Percentiles rank a stretch among this genome's conserved stretches.
These are phyloP conservation scores for Drosophila eugracilis DNA, from an alignment of 1,140 invertebrate genomes.

Conservation along the genomic window DNA sequence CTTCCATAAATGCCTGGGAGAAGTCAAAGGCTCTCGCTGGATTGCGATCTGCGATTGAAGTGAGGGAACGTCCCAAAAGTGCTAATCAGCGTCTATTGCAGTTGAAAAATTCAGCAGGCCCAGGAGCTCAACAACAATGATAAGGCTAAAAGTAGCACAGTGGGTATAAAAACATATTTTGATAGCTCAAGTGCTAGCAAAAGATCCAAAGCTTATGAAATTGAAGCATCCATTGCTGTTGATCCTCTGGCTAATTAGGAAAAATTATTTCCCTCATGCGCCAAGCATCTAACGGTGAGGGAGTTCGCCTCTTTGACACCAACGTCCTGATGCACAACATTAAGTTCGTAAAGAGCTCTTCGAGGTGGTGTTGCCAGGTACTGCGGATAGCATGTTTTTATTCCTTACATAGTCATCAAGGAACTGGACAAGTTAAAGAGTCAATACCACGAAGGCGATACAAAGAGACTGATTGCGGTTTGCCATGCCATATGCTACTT, in stretches of 20 bases:
- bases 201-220: conserved; percentile 37
- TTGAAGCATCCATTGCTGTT: conserved; percentile 49
- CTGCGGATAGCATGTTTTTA: conserved; percentile 36
- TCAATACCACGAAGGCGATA: background rate
- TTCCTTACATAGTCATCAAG: conserved; percentile 56
- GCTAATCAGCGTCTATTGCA: conserved; percentile 51
- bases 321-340: conserved; percentile 51
- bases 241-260: too few relatives aligned
- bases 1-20: conserved; percentile 37
- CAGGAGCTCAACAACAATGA: conserved; percentile 26
- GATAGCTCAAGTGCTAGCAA: background rate
- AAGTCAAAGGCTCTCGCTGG: conserved; percentile 63
- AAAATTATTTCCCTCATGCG: too few relatives aligned
- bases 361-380: conserved; percentile 15
- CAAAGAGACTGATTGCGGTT: conserved; percentile 37
- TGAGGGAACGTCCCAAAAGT: conserved; percentile 16
- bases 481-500: conserved; percentile 76
- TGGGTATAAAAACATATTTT: background rate
- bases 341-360: conserved; percentile 23
- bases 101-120: conserved; percentile 20
- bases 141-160: background rate
- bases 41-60: conserved; percentile 51
- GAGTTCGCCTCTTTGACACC: conserved; percentile 42
- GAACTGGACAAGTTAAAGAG: conserved; percentile 76
- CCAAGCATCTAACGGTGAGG: conserved; percentile 6